Evolutionary conservation across 2,797 vertebrate genomes (phyloP), one percentile per base, ranked within the genome.

Genomic region (Sternotherus odoratus): DNA sequence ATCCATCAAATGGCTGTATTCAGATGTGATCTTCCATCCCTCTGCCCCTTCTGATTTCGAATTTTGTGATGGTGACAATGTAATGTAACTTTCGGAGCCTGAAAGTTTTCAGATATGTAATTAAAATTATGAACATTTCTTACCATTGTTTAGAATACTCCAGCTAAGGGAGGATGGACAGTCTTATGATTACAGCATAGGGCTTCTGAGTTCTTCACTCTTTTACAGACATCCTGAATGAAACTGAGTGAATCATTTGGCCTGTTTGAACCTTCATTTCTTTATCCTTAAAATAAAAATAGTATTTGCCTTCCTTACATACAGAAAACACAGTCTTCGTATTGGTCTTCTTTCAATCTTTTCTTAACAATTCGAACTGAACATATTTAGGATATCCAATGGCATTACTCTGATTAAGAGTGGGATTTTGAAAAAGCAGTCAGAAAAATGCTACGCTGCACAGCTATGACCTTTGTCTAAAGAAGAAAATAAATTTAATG

Each of bases 91-190:
- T 79, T 12, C 26, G 12, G 2, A 8, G 4, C 24, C 0, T 24
- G 8, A 10, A 5, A 46, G 46, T 82, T 53, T 83, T 84, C 46
- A 57, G 2, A 2, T 9, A 48, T 33, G 77, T 86, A 90, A 50
- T 43, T 26, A 83, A 8, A 2, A 46, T 69, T 49, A 53, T 8
- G 49, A 4, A 4, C 26, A 75, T 1, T 48, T 74, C 13, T 82
- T 60, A 51, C 0, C 1, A n/a, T 7, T 89, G 43, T 78, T 75
- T 84, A 72, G 82, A 1, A 0, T 8, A 50, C 17, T 3, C 2
- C 6, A 30, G 11, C 12, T 36, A 53, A 46, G 33, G 33, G 10
- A 33, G 6, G 79, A 60, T 1, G 30, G 8, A 36, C 46, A 91
- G 46, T 36, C 53, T 46, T 79, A 46, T 49, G 88, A 74, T 49